Evolutionary conservation across 1,140 invertebrate species (phyloP).

Genomic region (Phymorhynchus buccinoides): DNA sequence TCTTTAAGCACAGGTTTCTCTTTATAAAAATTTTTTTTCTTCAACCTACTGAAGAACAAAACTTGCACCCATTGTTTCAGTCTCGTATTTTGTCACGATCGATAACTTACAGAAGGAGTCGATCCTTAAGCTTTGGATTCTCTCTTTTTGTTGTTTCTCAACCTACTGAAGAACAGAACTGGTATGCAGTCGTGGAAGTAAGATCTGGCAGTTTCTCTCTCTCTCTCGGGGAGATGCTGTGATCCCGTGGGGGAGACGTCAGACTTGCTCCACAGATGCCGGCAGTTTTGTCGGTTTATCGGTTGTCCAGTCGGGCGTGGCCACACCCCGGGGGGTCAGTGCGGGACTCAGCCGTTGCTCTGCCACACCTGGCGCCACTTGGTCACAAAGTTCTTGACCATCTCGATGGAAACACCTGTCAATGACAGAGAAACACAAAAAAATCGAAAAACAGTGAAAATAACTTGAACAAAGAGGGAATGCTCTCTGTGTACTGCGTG

Average conservation of each 20-base stretch:
- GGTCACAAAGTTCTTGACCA: slow-evolving; percentile 79
- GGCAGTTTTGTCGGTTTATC: not conserved
- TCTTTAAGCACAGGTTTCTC: too few relatives aligned
- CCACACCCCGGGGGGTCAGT: not conserved
- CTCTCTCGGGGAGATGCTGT: too few relatives aligned
- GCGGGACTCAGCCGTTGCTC: slow-evolving; percentile 78
- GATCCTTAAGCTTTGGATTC: too few relatives aligned
- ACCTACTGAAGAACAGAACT: not conserved
- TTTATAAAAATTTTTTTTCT: too few relatives aligned
- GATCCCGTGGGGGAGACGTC: not conserved
- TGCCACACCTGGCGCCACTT: slow-evolving; percentile 78
- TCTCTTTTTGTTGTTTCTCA: not conserved
- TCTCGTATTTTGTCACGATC: too few relatives aligned
- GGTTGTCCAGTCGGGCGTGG: not conserved
- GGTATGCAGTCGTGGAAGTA: not conserved
- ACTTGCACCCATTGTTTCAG: too few relatives aligned
- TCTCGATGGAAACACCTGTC: slow-evolving; percentile 79
- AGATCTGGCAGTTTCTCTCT: not conserved
- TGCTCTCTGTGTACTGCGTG: too few relatives aligned
- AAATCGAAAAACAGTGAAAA: too few relatives aligned
- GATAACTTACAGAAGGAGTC: too few relatives aligned
- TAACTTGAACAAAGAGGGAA: too few relatives aligned
- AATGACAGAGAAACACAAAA: slow-evolving; percentile 42
- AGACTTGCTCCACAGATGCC: not conserved
- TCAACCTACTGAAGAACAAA: not conserved